Evolutionary conservation across 2,113 vertebrate genomes (phyloP), one percentile per base, ranked within the genome.

Genomic region (Desmodus rotundus): DNA sequence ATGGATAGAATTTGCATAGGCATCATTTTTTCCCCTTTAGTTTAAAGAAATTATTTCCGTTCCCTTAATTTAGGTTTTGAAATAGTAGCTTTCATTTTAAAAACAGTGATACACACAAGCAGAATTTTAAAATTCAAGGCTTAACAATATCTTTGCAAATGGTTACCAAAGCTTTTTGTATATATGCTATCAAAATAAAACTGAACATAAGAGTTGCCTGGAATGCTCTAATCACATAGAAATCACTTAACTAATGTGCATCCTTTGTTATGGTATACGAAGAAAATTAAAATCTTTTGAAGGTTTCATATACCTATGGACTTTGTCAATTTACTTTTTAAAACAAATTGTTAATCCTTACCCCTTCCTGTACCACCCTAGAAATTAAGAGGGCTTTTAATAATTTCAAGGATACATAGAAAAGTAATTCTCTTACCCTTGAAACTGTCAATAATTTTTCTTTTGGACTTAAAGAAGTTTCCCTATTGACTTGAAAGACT

Each of bases 321-420:
- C 4, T 89, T 93, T 31, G 31, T 52, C 41, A 74, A 89, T 77
- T 76, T 74, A 56, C 74, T 41, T 95, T 92, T 92, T 36, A 56
- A 92, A 90, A n/a, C 5, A 65, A 65, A 84, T 63, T 20, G 41
- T 84, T 65, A 45, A 47, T 47, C 58, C 58, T 68, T 77, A 76
- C 45, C 4, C 9, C 8, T 87, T 87, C 20, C 88, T 84, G 20
- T 86, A 50, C 12, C 5, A 43, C 38, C 41, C 31, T 73, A 4
- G 43, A 83, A 93, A 80, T 84, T 96, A 56, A 81, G 81, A 68
- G 67, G 20, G 28, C 33, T 76, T 91, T 77, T 87, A 92, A 73
- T 26, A 67, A 76, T 54, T 92, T 81, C 58, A 88, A 77, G 58
- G 36, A 87, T 38, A 85, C 28, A 45, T 43, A 22, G 45, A 61